Evolutionary conservation across 1,140 invertebrate genomes (phyloP), one percentile per base, ranked within the genome.

Genomic region (Mercenaria mercenaria): DNA sequence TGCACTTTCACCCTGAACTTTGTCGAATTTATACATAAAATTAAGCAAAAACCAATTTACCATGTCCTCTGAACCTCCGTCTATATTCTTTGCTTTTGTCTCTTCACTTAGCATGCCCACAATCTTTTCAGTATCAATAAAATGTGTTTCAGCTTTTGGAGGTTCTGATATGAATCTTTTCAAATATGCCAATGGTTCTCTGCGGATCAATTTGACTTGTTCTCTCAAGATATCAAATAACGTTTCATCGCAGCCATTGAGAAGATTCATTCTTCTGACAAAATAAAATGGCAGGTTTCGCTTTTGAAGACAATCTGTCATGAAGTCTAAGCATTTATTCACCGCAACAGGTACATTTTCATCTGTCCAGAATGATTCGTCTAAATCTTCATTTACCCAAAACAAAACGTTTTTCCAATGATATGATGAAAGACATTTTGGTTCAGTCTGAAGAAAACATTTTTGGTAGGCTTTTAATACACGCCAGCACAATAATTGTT

Each of bases 401-500:
- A n/a, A n/a, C n/a, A n/a, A n/a, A n/a, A n/a, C n/a, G n/a, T n/a
- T n/a, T n/a, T n/a, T n/a, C n/a, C n/a, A n/a, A n/a, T n/a, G n/a
- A n/a, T n/a, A n/a, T 37, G 72, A 76, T 26, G 72, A 20, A n/a
- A 76, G 72, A 26, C 34, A 32, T 41, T 34, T 34, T 39, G 72
- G 29, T 4, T 76, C 37, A 23, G 72, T 76, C 20, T 41, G 10
- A 20, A 76, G 72, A 76, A 39, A 76, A 20, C 23, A n/a, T 41
- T 76, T 76, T 26, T 76, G 72, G 41, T 76, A 76, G 18, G 72
- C 72, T 41, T 76, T 76, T 39, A 76, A 41, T 39, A 76, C 41
- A 18, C 41, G 34, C 72, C 72, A 76, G 72, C 72, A 76, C 20
- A 39, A 41, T 20, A 39, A n/a, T 41, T 34, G 72, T 39, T 26